Evolutionary conservation across 2,113 vertebrate species (phyloP), one percentile per base, ranked within the genome.

Genomic region (Strigops habroptila): DNA sequence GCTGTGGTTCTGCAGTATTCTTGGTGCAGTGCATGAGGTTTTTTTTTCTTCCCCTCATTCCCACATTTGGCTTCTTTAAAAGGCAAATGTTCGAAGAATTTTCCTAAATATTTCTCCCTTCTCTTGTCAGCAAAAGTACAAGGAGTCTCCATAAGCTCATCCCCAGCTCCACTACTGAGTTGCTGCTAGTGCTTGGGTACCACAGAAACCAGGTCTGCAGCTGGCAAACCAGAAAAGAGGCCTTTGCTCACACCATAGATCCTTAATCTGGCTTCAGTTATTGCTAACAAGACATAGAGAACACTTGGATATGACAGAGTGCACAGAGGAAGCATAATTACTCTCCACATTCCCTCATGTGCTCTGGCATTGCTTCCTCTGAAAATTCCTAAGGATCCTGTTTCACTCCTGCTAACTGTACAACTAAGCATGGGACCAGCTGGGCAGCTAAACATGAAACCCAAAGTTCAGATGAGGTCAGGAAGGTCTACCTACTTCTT

Each of bases 11-110:
- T 85, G 78, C 70, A 59, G 21, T 16, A 53, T 43, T 63, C 25
- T 33, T 1, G 0, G 63, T 0, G 0, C 49, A 86, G 33, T 5
- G 6, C 30, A 64, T 59, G 35, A 59, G 5, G 1, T n/a, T 13
- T 15, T 8, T n/a, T 80, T 46, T 90, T 8, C 28, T 87, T 55
- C 12, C 27, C 23, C 16, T 64, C 48, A 59, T n/a, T n/a, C 31
- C 55, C 31, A 55, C 12, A 13, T 62, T 69, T 81, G 28, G 14
- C 43, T 94, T 82, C 62, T 91, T 82, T 62, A 82, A 90, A 71
- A 75, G 23, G 14, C 57, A 63, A 82, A 64, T 13, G 15, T 71
- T 46, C 37, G 46, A 82, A 60, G 44, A 82, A 65, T 52, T 79
- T 90, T 80, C 24, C 65, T 27, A 86, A 93, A 18, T 90, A 88